Evolutionary conservation across 2,888 invertebrate species (phyloP), one percentile per base, ranked within the genome.

Genomic region (Netelia virgata): DNA sequence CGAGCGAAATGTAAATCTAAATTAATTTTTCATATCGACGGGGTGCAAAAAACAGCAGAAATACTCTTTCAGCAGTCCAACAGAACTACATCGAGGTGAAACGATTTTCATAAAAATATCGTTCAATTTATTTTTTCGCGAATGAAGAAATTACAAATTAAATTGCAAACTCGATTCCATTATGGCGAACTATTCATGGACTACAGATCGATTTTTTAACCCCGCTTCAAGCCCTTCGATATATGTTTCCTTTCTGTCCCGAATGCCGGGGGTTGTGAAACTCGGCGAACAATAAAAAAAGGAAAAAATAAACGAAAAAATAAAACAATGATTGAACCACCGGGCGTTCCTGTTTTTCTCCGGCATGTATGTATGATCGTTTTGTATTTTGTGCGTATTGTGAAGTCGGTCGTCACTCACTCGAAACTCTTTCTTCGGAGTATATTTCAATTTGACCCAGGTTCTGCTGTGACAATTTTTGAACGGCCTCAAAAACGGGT

Each of bases 371-470:
- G 16, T 43, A 43, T n/a, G 16, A 14, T 18, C 20, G 55, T 55
- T 50, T n/a, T 43, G 69, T 72, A 69, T 78, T 75, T 74, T 75
- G 74, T 84, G 63, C 50, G 76, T 63, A 28, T 75, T 50, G 5
- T 1, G 64, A 81, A 84, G 79, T 84, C 66, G 82, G 74, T 84
- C 79, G 84, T 75, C 82, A 72, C 74, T 84, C 82, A 79, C 84
- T 82, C 75, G 64, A 28, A 55, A 28, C 70, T 36, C 84, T 61
- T 55, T 74, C 82, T 55, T 55, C 69, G 55, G 82, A 75, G 68
- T 78, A 78, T 70, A 82, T 86, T 79, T 84, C 78, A 82, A 84
- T 82, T 84, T 84, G 63, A 63, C 43, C 57, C 69, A 74, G 50
- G 63, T 64, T 61, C 16, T 8, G 69, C 64, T 75, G 66, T 75